Base-by-base conservation (phyloP, 2,888 invertebrate genomes). In the Drosophila acutilabella region DNA sequence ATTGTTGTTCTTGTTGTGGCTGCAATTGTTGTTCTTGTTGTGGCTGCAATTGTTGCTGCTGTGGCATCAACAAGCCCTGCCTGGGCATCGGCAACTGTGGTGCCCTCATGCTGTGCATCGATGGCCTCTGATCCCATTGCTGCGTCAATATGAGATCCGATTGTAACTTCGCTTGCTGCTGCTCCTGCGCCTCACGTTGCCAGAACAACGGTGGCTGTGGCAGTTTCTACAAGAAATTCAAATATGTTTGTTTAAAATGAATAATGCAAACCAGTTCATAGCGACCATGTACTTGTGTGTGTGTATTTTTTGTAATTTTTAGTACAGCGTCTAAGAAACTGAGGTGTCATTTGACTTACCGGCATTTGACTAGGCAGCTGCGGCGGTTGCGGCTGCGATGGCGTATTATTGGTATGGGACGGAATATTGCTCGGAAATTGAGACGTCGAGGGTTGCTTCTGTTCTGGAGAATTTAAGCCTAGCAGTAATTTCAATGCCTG, bases 181-280 rank as follows among this genome's bases (percentile, higher is more conserved):
- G 64, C 36, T 75, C 42, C 23, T 75, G 69, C 0, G 74, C 70
- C 8, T 76, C 69, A 4, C 70, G 78, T 6, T 70, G 73, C 90
- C 90, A 90, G 54, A 76, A 80, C 5, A 81, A 64, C 18, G 90
- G 90, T n/a, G 90, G 90, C 59, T 88, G 80, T 4, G 90, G 90
- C 44, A 90, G 56, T 45, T 83, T 88, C 81, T 86, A 26, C 11
- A 40, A 23, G 23, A 6, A 23, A 20, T 20, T 20, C 20, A 20
- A 2, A 23, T 23, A 23, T 20, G 6, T 23, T 23, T 6, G 23
- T 23, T 23, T 6, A 23, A 23, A 23, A 6, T 23, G 6, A 23
- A 23, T 6, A 23, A 23, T 3, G 23, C 3, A 2, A 18, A 20
- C 20, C 26, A 26, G 7, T 26, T 26, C 2, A 5, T 4, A 26